Evolutionary conservation across 30 jellyfish, hydroid and myxozoan species (phyloP).

Genomic region (Aurelia sp.): DNA sequence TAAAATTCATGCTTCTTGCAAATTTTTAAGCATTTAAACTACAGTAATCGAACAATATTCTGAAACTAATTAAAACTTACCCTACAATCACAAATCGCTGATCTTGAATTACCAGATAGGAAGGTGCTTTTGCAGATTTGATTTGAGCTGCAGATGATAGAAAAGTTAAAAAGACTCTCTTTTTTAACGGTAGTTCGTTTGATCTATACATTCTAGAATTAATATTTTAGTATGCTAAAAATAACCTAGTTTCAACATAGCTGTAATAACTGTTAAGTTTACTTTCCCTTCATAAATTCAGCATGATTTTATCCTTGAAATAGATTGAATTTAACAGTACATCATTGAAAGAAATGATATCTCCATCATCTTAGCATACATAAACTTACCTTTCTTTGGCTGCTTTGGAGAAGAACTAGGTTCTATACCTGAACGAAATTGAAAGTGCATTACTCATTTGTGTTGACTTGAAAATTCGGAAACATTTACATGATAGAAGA

Average conservation of each 20-base stretch:
- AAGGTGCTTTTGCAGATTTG: slow-evolving; percentile 5
- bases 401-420: slow-evolving; percentile 69
- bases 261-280: too few relatives aligned
- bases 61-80: slow-evolving; percentile 31
- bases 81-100: slow-evolving; percentile 96
- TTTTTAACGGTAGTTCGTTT: too few relatives aligned
- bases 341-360: neutral
- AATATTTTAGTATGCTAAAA: too few relatives aligned
- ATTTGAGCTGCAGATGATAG: slow-evolving; percentile 10
- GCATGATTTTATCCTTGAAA: neutral
- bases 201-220: too few relatives aligned
- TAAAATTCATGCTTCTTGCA: too few relatives aligned
- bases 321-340: neutral
- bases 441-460: too few relatives aligned
- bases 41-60: too few relatives aligned
- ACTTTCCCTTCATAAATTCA: neutral
- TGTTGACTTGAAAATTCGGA: too few relatives aligned
- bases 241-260: too few relatives aligned
- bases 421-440: slow-evolving; percentile 41
- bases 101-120: slow-evolving; percentile 72
- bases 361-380: neutral
- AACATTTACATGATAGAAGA: too few relatives aligned
- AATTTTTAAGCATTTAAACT: too few relatives aligned
- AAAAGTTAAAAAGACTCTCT: too few relatives aligned
- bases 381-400: slow-evolving; percentile 38